Percentiles rank a stretch among this genome's conserved stretches.
Conservation (phyloP, 2,888 invertebrate genomes). For the Drosophila infuscata region DNA sequence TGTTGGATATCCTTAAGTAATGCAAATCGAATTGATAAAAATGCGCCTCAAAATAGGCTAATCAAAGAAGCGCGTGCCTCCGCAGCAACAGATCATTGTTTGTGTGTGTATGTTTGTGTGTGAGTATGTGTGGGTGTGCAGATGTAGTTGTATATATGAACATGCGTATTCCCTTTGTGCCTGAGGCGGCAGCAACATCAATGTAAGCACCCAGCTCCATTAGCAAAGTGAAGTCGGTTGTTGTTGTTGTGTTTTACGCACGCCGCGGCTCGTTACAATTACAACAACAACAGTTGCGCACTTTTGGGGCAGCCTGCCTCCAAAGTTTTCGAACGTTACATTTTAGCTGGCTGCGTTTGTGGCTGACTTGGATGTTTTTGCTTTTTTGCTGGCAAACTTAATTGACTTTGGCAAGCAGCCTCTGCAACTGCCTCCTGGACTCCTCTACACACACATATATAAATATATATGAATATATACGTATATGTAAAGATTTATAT, state of each 20-base stretch:
- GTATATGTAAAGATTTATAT: background rate
- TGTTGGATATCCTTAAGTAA: conserved; percentile 6
- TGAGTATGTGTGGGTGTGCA: conserved; percentile 9
- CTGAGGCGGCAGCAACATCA: conserved; percentile 55
- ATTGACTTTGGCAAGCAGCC: conserved; percentile 28
- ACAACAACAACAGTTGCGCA: conserved; percentile 31
- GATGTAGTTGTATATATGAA: conserved; percentile 22
- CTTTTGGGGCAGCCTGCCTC: conserved; percentile 30
- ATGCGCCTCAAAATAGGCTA: conserved; percentile 40
- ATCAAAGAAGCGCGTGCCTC: conserved; percentile 65
- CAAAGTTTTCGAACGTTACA: conserved; percentile 27
- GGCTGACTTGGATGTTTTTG: conserved; percentile 29
- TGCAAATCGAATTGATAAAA: conserved; percentile 32
- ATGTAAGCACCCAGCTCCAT: conserved; percentile 63
- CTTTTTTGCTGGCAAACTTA: conserved; percentile 24
- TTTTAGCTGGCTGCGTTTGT: conserved; percentile 39
- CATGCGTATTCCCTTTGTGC: conserved; percentile 69
- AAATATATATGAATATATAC: background rate
- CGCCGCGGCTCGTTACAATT: conserved; percentile 50
- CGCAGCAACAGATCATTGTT: conserved; percentile 50
- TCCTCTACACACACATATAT: background rate
- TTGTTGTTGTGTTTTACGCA: conserved; percentile 62
- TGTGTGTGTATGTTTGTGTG: conserved; percentile 1
- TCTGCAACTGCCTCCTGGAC: background rate
- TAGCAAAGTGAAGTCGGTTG: conserved; percentile 54